Evolutionary conservation across 2,113 vertebrate genomes (phyloP).

Genomic region (Merops nubicus): DNA sequence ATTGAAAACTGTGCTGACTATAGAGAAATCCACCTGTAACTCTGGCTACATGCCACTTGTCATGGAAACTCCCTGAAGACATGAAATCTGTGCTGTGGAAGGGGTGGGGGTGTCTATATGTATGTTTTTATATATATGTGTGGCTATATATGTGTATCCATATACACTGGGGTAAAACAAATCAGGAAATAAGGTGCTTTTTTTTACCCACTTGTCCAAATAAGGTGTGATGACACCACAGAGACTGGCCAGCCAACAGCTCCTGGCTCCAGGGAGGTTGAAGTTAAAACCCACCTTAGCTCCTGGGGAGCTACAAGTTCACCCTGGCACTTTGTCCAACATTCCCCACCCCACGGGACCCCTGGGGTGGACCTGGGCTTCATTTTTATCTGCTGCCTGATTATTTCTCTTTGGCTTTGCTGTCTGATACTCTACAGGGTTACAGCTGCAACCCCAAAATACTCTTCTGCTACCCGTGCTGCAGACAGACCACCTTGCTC

Average conservation of each 20-base stretch:
- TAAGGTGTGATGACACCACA: background rate
- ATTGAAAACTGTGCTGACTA: background rate
- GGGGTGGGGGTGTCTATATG: background rate
- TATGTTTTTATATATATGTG: accelerated
- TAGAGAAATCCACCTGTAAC: background rate
- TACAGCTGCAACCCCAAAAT: background rate
- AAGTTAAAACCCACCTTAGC: background rate
- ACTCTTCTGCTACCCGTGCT: background rate
- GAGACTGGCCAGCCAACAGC: background rate
- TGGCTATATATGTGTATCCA: no score
- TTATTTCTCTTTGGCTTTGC: background rate
- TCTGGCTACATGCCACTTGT: background rate
- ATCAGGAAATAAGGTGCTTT: background rate
- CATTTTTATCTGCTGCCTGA: background rate
- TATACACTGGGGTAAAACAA: background rate
- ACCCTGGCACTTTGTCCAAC: accelerated
- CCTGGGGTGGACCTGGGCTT: background rate
- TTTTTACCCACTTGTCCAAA: background rate
- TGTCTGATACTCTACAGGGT: background rate
- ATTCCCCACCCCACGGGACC: accelerated
- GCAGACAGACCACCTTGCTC: background rate
- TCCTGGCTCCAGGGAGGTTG: background rate
- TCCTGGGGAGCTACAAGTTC: background rate
- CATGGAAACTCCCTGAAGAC: background rate
- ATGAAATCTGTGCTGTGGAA: background rate